A percentile compares a stretch with the other conserved stretches of the same genome.
These are phyloP conservation scores for Oreochromis niloticus DNA, from an alignment of 2,113 vertebrate species.

Conservation along the genomic window DNA sequence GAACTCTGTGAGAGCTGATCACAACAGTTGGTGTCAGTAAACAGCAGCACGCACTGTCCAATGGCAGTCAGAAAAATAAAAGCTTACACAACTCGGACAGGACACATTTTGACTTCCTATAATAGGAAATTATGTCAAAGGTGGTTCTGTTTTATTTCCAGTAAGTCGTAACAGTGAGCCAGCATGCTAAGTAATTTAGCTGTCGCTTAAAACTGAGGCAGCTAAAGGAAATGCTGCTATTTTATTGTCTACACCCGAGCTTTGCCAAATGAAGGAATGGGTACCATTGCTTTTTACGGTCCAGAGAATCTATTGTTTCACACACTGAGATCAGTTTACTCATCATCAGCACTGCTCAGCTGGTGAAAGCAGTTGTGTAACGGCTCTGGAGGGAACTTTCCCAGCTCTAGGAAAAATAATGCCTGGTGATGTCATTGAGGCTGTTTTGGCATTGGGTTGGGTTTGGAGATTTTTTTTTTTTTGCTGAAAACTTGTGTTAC, in stretches of 20 bases:
- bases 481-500: background rate
- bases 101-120: background rate
- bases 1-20: background rate
- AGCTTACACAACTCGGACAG: background rate
- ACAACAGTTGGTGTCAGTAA: background rate
- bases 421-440: background rate
- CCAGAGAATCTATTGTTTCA: background rate
- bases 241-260: background rate
- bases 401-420: background rate
- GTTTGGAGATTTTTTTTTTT: background rate
- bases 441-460: background rate
- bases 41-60: background rate
- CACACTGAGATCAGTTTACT: background rate
- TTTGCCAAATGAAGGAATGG: background rate
- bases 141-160: background rate
- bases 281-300: background rate
- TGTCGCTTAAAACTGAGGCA: background rate
- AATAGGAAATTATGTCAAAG: background rate
- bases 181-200: background rate
- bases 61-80: background rate
- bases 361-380: background rate
- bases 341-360: background rate
- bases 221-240: background rate
- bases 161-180: background rate
- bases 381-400: background rate